These are phyloP conservation scores for Ceryle rudis DNA, from an alignment of 2,797 vertebrate genomes.

Conservation along the genomic window DNA sequence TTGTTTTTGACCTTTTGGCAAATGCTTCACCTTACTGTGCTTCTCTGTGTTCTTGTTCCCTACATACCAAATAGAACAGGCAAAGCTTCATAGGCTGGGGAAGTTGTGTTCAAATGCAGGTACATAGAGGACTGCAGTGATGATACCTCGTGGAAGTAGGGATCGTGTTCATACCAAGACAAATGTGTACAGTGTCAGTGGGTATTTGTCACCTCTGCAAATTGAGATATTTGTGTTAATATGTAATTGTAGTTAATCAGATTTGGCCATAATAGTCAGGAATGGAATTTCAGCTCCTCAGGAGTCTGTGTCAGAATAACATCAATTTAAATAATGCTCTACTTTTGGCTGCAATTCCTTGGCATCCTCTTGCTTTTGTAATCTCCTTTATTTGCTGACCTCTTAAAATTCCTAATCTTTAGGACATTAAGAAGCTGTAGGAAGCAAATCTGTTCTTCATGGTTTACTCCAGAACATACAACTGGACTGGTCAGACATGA, in stretches of 20 bases:
- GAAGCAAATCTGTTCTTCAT: not conserved
- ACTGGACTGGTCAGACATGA: not conserved
- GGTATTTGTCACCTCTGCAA: not conserved
- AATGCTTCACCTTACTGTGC: not conserved
- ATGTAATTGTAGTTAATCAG: not conserved
- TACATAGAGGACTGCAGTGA: not conserved
- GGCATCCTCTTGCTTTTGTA: not conserved
- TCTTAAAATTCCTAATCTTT: not conserved
- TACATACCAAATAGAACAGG: not conserved
- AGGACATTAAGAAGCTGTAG: not conserved
- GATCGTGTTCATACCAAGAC: not conserved
- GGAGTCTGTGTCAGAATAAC: not conserved
- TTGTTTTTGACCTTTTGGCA: not conserved
- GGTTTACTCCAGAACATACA: not conserved
- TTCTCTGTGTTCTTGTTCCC: not conserved
- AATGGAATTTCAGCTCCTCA: not conserved
- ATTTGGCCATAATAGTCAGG: not conserved
- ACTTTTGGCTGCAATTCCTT: not conserved
- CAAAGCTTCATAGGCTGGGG: not conserved
- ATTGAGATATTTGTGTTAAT: not conserved
- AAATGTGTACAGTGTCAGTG: not conserved
- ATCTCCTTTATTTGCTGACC: not conserved
- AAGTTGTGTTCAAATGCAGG: not conserved
- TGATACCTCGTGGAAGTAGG: not conserved
- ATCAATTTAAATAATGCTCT: rapidly evolving